These are phyloP conservation scores for Pachypanchax playfairii DNA, from an alignment of 2,113 vertebrate species.

Conservation along the genomic window DNA sequence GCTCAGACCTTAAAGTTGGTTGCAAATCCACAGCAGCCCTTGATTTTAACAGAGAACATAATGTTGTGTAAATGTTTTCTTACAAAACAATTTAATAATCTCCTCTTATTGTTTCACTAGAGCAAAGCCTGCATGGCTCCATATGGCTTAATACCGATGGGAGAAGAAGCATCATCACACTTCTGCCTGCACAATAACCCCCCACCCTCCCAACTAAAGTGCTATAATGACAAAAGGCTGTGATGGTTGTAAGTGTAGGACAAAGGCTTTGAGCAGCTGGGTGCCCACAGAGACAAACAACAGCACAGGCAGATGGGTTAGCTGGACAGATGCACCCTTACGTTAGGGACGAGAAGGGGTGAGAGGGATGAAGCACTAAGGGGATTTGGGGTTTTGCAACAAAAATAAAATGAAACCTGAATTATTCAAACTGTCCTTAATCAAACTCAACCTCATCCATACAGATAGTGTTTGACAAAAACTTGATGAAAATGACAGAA, in stretches of 20 bases:
- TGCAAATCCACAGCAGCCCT: slow-evolving; percentile 27
- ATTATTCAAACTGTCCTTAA: neutral
- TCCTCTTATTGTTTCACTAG: neutral
- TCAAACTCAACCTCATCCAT: slow-evolving; percentile 2
- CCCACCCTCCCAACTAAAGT: slow-evolving; percentile 30
- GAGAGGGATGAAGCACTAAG: neutral
- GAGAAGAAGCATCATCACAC: slow-evolving; percentile 40
- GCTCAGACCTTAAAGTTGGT: slow-evolving; percentile 30
- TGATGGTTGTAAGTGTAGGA: slow-evolving; percentile 56
- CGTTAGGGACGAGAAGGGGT: slow-evolving; percentile 13
- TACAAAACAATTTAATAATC: neutral
- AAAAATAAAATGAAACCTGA: slow-evolving; percentile 28
- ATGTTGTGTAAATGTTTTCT: neutral
- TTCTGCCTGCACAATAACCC: slow-evolving; percentile 13
- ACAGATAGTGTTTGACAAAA: neutral
- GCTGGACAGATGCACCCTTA: slow-evolving; percentile 60
- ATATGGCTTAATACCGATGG: slow-evolving; percentile 40
- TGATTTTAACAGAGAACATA: slow-evolving; percentile 4
- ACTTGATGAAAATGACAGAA: slow-evolving; percentile 1
- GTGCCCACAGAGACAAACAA: slow-evolving; percentile 55
- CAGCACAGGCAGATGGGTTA: slow-evolving; percentile 59
- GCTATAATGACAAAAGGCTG: slow-evolving; percentile 69
- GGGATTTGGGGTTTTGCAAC: slow-evolving; percentile 11
- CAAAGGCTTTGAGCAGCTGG: slow-evolving; percentile 76
- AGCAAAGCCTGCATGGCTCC: slow-evolving; percentile 39